Evolutionary conservation across 1,140 invertebrate species (phyloP).

Genomic region (Riptortus pedestris): DNA sequence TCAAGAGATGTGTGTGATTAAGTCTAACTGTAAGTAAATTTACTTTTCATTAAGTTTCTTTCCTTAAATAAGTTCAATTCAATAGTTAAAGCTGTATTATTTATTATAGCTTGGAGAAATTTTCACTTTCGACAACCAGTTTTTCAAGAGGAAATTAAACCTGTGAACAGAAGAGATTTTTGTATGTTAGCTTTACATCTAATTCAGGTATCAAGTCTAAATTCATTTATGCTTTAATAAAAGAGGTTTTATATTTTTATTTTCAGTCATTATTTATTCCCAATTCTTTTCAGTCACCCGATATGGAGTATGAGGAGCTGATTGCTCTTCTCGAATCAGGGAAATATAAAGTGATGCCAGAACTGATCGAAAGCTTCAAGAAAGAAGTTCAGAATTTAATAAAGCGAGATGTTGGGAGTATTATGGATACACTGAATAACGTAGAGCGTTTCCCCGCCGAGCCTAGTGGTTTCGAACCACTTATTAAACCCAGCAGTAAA

Average conservation of each 20-base stretch:
- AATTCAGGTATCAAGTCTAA: slow-evolving; percentile 42
- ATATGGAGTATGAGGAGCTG: slow-evolving; percentile 50
- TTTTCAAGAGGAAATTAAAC: slow-evolving; percentile 25
- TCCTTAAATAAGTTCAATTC: no score
- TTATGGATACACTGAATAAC: slow-evolving; percentile 52
- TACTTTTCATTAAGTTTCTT: slow-evolving; percentile 3
- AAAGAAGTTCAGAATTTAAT: slow-evolving; percentile 43
- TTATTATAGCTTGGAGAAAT: background rate
- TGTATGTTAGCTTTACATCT: slow-evolving; percentile 50
- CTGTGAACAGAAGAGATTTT: slow-evolving; percentile 40
- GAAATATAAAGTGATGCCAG: slow-evolving; percentile 42
- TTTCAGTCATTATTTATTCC: no score
- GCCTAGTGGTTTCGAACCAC: slow-evolving; percentile 28
- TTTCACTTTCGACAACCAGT: slow-evolving; percentile 36
- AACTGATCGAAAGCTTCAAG: slow-evolving; percentile 43
- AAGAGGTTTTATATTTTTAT: no score
- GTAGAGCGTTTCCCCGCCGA: slow-evolving; percentile 35
- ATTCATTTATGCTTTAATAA: no score
- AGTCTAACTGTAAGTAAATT: slow-evolving; percentile 38
- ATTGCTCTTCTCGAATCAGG: slow-evolving; percentile 43
- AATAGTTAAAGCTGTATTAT: no score
- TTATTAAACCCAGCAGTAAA: slow-evolving; percentile 39
- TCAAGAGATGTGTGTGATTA: slow-evolving; percentile 42
- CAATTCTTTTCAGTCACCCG: slow-evolving; percentile 46
- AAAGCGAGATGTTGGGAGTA: slow-evolving; percentile 44